These are phyloP conservation scores for Botia almorhae DNA, from an alignment of 2,797 vertebrate genomes.

Conservation along the genomic window DNA sequence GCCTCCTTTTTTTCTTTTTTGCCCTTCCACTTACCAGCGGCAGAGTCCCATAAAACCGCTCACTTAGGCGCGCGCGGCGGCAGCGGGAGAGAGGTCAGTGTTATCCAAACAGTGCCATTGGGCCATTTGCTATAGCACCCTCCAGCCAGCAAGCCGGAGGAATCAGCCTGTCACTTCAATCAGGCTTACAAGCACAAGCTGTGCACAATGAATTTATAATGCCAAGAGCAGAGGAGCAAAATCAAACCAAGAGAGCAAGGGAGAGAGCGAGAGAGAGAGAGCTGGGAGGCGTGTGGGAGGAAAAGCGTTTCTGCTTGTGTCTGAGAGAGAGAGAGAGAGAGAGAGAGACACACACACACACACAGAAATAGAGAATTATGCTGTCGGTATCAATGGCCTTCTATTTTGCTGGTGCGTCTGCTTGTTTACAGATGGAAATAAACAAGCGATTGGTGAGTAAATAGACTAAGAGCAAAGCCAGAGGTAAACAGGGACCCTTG, in stretches of 20 bases:
- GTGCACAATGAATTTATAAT: constrained; percentile 81
- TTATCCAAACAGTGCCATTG: constrained; percentile 86
- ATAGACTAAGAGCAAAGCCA: constrained; percentile 70
- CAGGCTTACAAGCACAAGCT: constrained; percentile 67
- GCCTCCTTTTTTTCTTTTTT: constrained; percentile 52
- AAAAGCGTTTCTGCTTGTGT: constrained; percentile 11
- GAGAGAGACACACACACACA: constrained; percentile 20
- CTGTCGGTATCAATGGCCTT: constrained; percentile 67
- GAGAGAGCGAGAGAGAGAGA: constrained; percentile 31
- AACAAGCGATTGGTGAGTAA: constrained; percentile 75
- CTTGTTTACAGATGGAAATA: constrained; percentile 78
- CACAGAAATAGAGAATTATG: constrained; percentile 47
- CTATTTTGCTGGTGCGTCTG: constrained; percentile 66
- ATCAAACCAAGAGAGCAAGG: constrained; percentile 64
- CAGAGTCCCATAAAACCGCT: constrained; percentile 66
- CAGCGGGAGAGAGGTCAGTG: constrained; percentile 81
- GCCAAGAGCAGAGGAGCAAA: constrained; percentile 65
- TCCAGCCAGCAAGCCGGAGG: constrained; percentile 80
- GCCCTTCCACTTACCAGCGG: constrained; percentile 64
- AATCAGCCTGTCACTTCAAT: constrained; percentile 85
- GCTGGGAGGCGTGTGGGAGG: constrained; percentile 19
- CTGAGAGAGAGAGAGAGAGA: constrained; percentile 5
- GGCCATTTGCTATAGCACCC: constrained; percentile 87
- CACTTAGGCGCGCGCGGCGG: constrained; percentile 64
- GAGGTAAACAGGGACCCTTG: constrained; percentile 60